Base-by-base conservation (phyloP, 2,888 invertebrate species). In the Agonum fuliginosum region DNA sequence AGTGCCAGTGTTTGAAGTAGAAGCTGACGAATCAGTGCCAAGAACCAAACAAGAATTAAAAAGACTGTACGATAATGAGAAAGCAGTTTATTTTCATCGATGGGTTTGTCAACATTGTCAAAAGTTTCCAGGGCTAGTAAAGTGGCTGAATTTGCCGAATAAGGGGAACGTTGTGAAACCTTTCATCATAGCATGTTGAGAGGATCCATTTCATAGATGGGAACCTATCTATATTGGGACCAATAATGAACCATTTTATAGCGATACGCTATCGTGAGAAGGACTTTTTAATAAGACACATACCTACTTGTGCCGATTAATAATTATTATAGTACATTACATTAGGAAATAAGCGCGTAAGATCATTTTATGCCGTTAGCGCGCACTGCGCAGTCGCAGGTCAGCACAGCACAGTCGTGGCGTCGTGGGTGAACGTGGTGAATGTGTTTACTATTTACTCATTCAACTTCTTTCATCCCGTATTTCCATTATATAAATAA, bases 181-280 rank as follows among this genome's bases (percentile, higher is more conserved):
- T 0, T 89, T 93, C 85, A 84, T 92, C 81, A 89, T 92, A 2
- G 91, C 92, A 0, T 90, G 89, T 81, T 87, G 94, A 43, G 93
- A 93, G 85, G 91, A 91, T 84, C 94, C 94, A 0, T 92, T 91
- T 86, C 91, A 94, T 81, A 88, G 93, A 82, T 94, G 94, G 94
- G 94, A 95, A 86, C 95, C 95, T 0, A 89, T 95, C 14, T 95
- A 92, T 86, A 93, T 95, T 81, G 94, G 94, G 5, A 93, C 93
- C 0, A 91, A 91, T 80, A 89, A 90, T 78, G 94, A 94, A 83
- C 94, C 94, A 0, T 89, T 93, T 83, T 95, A 94, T 86, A 93
- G 92, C 83, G 94, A 95, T 84, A 86, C 89, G 72, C 88, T 95
- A 78, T 91, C 92, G 2, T 95, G 95, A 94, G 94, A 95, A 83